phyloP scores from a whole-genome alignment of 2,888 invertebrate genomes.

The Phytoseiulus persimilis region DNA sequence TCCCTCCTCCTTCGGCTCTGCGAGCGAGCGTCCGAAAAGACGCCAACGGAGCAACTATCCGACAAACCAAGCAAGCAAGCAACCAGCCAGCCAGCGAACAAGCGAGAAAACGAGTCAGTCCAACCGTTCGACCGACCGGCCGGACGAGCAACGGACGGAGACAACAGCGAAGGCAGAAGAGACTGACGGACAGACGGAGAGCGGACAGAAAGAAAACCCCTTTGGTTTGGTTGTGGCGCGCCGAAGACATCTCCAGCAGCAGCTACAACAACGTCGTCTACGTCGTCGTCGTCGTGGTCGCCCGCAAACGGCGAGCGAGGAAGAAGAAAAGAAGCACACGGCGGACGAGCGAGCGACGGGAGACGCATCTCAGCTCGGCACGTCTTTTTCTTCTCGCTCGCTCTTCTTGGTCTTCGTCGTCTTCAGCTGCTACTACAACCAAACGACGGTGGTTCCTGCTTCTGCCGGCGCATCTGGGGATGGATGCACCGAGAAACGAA shows the following conservation, averaged over 20 bases:
- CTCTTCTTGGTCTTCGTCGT: background rate
- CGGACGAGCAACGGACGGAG: background rate
- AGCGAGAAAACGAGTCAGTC: background rate
- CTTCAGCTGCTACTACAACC: background rate
- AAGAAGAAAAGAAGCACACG: background rate
- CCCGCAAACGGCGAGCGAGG: background rate
- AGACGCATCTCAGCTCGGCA: background rate
- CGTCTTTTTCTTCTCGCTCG: background rate
- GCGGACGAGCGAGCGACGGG: background rate
- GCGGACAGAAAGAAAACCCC: background rate
- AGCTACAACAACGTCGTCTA: background rate
- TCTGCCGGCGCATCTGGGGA: background rate
- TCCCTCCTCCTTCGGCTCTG: background rate
- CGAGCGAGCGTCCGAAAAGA: background rate
- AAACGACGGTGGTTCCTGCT: background rate
- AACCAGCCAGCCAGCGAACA: background rate
- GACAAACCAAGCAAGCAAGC: background rate
- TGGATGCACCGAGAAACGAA: background rate
- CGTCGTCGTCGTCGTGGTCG: background rate
- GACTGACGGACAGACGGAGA: background rate
- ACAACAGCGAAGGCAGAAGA: background rate
- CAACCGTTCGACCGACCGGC: too few relatives aligned
- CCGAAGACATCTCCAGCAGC: background rate
- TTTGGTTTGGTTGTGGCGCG: background rate
- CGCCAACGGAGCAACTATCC: background rate